Evolutionary conservation across 2,888 invertebrate species (phyloP), one percentile per base, ranked within the genome.

Genomic region (Latrodectus hesperus): DNA sequence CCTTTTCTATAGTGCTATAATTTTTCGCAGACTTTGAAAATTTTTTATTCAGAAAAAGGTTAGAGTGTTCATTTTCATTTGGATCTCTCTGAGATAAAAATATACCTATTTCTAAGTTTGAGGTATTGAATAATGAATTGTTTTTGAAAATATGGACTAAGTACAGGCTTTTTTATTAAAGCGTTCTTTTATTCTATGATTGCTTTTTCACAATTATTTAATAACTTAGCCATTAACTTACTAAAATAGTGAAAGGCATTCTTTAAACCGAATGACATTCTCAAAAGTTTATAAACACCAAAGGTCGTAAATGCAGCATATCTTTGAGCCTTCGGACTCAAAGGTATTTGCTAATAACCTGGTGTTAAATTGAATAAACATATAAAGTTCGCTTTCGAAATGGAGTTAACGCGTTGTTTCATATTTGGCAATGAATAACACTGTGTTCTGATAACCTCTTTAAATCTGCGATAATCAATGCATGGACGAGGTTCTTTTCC

Each of bases 271-370:
- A 77, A 78, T 6, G 53, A 26, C n/a, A 84, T 53, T 26, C 71
- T n/a, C n/a, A 78, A 53, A 2, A 53, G 65, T 17, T 26, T 64
- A 49, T 64, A 73, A 1, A 51, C 71, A 51, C 71, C 76, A 84
- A 77, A 84, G 26, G 11, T 77, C 16, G 38, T 60, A 64, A 77
- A 76, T 10, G 71, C 64, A 17, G 67, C 67, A 17, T 38, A 70
- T 9, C 70, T 55, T 64, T 76, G 70, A 3, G 51, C 74, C 68
- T 22, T 9, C 38, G 4, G 1, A 8, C 22, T 73, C 16, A 84
- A 14, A 16, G 65, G 55, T n/a, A 79, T 84, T 17, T 84, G 73
- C 73, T 67, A 84, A 55, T 84, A 78, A 6, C 78, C 78, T 73
- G 22, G 1, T 11, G 71, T 52, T 9, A 77, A n/a, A 26, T 77